Evolutionary conservation across 2,113 vertebrate species (phyloP), one percentile per base, ranked within the genome.

Genomic region (Ceyx melanurus): DNA sequence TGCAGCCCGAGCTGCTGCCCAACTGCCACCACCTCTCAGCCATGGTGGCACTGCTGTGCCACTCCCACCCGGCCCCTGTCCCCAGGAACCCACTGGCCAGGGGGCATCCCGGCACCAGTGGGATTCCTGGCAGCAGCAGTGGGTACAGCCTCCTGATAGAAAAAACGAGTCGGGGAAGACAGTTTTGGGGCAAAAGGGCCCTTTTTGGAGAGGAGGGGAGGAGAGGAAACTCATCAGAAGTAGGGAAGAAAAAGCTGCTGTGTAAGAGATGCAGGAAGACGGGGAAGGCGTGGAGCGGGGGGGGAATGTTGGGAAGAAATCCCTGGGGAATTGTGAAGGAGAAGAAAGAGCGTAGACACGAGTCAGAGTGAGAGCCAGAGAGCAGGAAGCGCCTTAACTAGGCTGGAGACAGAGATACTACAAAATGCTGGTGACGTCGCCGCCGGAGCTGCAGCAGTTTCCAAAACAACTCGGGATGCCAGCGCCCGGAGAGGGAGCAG

Each of bases 391-490:
- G 93, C 67, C 96, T 97, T 97, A 97, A 97, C 97, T 89, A 97
- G 94, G 93, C 75, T 96, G 97, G 97, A 97, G 96, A 97, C 97
- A 97, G 89, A 96, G 96, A 96, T 97, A 96, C 96, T 95, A 97
- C 92, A 94, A 91, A 78, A 15, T 51, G 60, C 42, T 6, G 20
- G 79, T 98, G 97, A 97, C 96, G 94, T 98, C 97, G 97, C 79
- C 79, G 95, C 80, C 6, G 28, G 92, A 94, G 95, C 21, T 70
- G 76, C 81, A 95, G 95, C 9, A 70, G 91, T 93, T 97, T 95
- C 95, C 88, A 93, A 97, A 97, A 95, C 96, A 93, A 76, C 89
- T 95, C 93, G 80, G 68, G 95, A 85, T 57, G 90, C 71, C 84
- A 79, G 95, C 1, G 29, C 82, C 72, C 58, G 1, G 87, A 50